Conservation (phyloP, 2,888 invertebrate species). For the Rotaria sp. region DNA sequence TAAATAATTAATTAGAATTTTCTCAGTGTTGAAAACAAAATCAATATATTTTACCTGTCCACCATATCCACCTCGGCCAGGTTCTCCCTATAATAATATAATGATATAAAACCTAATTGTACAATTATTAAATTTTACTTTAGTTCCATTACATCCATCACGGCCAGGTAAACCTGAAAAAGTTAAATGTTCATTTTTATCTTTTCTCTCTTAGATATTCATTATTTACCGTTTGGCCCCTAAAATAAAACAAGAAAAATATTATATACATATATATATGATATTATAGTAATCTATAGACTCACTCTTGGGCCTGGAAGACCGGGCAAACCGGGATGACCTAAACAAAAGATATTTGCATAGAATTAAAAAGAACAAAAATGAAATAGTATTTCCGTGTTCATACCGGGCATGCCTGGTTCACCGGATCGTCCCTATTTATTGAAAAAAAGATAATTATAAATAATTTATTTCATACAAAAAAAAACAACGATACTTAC, state of each 20-base stretch:
- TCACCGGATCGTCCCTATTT: conserved; percentile 36
- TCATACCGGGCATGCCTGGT: conserved; percentile 38
- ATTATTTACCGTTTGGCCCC: neutral
- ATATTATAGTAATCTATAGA: neutral
- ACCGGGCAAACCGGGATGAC: conserved; percentile 38
- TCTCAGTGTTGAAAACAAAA: neutral
- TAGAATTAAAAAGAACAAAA: conserved; percentile 4
- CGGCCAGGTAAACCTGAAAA: conserved; percentile 33
- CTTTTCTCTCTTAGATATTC: neutral
- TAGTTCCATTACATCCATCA: conserved; percentile 40
- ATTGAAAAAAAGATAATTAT: neutral
- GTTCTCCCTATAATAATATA: conserved; percentile 27
- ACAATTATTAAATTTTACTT: neutral
- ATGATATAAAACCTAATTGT: neutral
- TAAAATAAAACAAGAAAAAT: neutral
- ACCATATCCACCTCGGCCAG: neutral
- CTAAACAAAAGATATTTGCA: conserved; percentile 29
- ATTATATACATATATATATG: neutral
- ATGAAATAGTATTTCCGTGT: neutral
- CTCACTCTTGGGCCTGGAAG: conserved; percentile 33
- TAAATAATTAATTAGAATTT: neutral
- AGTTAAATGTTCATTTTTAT: neutral
- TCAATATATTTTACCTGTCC: neutral
- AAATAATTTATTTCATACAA: too few species aligned
- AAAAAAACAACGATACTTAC: neutral